Evolutionary conservation across 2,888 invertebrate genomes (phyloP).

Genomic region (Drosophila melanosoma): DNA sequence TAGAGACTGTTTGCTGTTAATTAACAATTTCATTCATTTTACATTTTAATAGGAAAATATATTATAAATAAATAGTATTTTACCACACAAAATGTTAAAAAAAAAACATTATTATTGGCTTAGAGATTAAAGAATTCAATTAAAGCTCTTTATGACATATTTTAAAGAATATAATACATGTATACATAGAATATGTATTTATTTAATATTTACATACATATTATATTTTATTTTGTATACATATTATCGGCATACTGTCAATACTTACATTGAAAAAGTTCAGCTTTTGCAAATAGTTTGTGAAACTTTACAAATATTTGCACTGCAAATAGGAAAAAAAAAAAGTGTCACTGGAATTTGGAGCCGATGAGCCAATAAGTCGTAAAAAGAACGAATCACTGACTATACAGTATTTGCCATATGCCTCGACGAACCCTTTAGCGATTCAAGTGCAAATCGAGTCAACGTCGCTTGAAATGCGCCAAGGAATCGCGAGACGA

Average conservation of each 20-base stretch:
- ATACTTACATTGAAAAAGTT: conserved; percentile 3
- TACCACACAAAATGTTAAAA: background rate
- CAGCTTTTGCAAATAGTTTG: conserved; percentile 44
- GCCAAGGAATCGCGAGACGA: conserved; percentile 49
- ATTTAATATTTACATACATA: background rate
- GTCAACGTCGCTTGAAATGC: conserved; percentile 49
- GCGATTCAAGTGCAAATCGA: conserved; percentile 62
- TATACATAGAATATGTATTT: no score
- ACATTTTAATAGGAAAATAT: background rate
- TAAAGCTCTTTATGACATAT: background rate
- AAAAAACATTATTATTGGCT: background rate
- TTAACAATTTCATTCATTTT: background rate
- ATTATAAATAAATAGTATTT: background rate
- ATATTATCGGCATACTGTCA: background rate
- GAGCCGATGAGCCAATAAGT: conserved; percentile 38
- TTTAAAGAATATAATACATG: background rate
- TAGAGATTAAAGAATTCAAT: background rate
- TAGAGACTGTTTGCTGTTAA: background rate
- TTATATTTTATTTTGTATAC: background rate
- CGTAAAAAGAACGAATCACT: conserved; percentile 21
- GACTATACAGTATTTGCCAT: background rate
- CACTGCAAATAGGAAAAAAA: conserved; percentile 23
- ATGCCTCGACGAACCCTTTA: conserved; percentile 7
- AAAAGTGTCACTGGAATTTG: conserved; percentile 36
- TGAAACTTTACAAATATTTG: conserved; percentile 51